Percentiles rank a stretch among this genome's conserved stretches.
phyloP scores from a whole-genome alignment of 2,888 invertebrate species.

The Brenthis hecate region DNA sequence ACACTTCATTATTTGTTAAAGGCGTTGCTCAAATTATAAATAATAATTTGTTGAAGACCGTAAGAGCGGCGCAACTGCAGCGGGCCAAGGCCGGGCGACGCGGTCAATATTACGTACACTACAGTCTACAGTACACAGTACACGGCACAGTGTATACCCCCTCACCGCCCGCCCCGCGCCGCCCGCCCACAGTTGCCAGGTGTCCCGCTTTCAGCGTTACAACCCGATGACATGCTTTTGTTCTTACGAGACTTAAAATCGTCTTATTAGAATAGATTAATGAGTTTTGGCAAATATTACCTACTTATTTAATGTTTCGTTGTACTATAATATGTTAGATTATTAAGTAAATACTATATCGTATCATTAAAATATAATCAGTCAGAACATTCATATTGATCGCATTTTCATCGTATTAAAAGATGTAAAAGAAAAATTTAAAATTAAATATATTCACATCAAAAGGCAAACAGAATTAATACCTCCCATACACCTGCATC shows the following conservation, averaged over 20 bases:
- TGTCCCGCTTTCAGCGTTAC: too few relatives aligned
- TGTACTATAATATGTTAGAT: too few relatives aligned
- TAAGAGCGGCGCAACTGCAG: conserved; percentile 35
- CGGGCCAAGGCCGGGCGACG: conserved; percentile 37
- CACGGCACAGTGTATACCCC: not conserved
- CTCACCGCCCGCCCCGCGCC: conserved; percentile 13
- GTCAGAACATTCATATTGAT: not conserved
- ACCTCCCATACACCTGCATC: conserved; percentile 12
- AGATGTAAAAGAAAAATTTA: conserved; percentile 2
- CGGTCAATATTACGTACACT: conserved; percentile 34
- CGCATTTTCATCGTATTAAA: not conserved
- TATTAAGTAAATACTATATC: too few relatives aligned
- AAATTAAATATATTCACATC: conserved; percentile 14
- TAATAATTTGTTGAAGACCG: conserved; percentile 31
- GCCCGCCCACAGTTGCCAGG: not conserved
- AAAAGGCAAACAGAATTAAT: conserved; percentile 13
- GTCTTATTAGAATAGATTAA: too few relatives aligned
- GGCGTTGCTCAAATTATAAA: conserved; percentile 29
- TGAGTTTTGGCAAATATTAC: too few relatives aligned
- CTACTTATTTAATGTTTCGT: too few relatives aligned
- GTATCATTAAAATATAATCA: not conserved
- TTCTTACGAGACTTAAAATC: too few relatives aligned
- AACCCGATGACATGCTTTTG: too few relatives aligned
- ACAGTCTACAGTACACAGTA: not conserved
- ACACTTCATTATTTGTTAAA: not conserved